These are phyloP conservation scores for Yponomeuta cagnagella DNA, from an alignment of 2,888 invertebrate species.

Conservation along the genomic window DNA sequence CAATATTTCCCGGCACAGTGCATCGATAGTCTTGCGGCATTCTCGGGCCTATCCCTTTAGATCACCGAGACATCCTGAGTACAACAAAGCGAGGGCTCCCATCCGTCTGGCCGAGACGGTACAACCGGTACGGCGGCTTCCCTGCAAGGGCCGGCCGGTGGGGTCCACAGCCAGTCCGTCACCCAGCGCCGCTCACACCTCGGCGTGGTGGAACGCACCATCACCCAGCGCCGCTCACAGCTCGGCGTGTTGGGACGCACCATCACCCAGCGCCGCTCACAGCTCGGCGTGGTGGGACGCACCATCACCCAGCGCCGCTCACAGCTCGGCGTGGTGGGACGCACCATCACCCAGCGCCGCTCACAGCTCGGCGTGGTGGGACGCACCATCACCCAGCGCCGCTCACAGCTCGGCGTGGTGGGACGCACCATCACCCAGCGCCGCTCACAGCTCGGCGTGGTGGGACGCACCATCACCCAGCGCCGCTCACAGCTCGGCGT, in stretches of 20 bases:
- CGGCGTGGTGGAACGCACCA: slow-evolving; percentile 30
- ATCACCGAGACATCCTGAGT: no score
- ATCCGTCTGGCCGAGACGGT: no score
- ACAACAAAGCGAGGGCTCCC: no score
- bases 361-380: slow-evolving; percentile 46
- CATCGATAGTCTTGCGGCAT: no score
- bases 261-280: slow-evolving; percentile 29
- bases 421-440: slow-evolving; percentile 21
- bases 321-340: no score
- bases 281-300: slow-evolving; percentile 39
- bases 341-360: slow-evolving; percentile 1
- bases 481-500: slow-evolving; percentile 44
- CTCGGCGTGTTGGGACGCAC: slow-evolving; percentile 33
- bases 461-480: slow-evolving; percentile 22
- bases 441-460: slow-evolving; percentile 45
- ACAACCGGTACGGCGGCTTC: no score
- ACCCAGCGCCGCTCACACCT: slow-evolving; percentile 38
- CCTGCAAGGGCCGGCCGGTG: no score
- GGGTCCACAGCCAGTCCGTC: no score
- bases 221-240: slow-evolving; percentile 35
- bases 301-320: no score
- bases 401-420: slow-evolving; percentile 45
- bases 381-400: slow-evolving; percentile 18
- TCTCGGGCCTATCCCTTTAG: no score
- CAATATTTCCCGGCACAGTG: no score